Evolutionary conservation across 2,797 vertebrate genomes (phyloP).

Genomic region (Sebastes itinus): DNA sequence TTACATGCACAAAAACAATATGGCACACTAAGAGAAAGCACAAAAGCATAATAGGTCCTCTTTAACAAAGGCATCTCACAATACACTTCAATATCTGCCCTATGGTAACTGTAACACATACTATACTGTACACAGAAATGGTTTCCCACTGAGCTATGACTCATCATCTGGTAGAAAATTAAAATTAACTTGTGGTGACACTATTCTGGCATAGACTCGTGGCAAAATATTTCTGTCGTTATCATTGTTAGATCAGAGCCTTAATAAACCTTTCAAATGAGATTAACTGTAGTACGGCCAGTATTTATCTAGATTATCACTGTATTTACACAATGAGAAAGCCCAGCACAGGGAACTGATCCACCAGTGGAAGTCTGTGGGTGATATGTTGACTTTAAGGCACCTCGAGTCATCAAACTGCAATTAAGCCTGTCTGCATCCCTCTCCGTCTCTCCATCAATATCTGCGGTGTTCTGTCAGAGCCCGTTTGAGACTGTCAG

Average conservation of each 20-base stretch:
- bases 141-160: background rate
- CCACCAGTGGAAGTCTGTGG: conserved; percentile 51
- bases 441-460: conserved; percentile 60
- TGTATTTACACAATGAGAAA: conserved; percentile 55
- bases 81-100: background rate
- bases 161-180: conserved; percentile 6
- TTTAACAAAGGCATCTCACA: background rate
- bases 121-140: background rate
- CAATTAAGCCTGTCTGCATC: conserved; percentile 67
- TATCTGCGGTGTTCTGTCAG: conserved; percentile 64
- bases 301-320: conserved; percentile 66
- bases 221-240: conserved; percentile 17
- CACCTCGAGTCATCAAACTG: conserved; percentile 68
- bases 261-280: conserved; percentile 70
- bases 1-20: background rate
- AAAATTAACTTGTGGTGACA: background rate
- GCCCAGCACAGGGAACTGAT: conserved; percentile 25
- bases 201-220: background rate
- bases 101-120: background rate
- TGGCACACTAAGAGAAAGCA: no score
- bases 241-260: conserved; percentile 51
- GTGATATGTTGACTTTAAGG: conserved; percentile 66
- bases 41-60: no score
- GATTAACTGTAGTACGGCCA: conserved; percentile 55
- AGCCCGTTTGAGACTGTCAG: conserved; percentile 61